Evolutionary conservation across 2,113 vertebrate species (phyloP).

Genomic region (Capreolus pygargus): DNA sequence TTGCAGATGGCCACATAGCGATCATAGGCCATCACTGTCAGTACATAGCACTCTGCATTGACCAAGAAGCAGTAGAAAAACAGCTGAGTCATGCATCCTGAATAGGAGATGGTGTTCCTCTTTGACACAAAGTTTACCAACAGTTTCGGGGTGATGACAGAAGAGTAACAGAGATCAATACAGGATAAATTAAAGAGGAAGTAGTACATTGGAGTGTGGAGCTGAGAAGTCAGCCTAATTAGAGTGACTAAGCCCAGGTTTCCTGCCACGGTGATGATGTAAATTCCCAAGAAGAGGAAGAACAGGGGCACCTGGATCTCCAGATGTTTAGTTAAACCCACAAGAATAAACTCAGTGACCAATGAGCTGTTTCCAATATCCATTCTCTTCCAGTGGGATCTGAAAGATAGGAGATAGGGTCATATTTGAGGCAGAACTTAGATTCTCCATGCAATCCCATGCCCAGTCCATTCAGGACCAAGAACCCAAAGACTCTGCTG

Average conservation of each 20-base stretch:
- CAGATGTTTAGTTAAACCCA: neutral
- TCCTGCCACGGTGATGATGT: neutral
- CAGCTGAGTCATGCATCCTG: neutral
- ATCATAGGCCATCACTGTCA: conserved; percentile 1
- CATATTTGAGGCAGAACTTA: neutral
- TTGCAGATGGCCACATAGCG: neutral
- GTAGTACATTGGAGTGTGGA: neutral
- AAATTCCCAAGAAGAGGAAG: conserved; percentile 29
- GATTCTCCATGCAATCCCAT: neutral
- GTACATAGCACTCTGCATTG: conserved; percentile 25
- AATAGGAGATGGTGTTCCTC: neutral
- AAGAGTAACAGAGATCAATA: neutral
- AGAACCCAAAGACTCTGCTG: neutral
- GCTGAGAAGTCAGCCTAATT: neutral
- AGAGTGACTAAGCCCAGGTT: neutral
- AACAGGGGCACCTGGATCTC: neutral
- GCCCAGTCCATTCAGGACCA: neutral
- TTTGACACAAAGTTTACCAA: neutral
- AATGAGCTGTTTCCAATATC: neutral
- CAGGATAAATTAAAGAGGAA: conserved; percentile 9
- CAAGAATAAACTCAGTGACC: conserved; percentile 23
- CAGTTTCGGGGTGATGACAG: conserved; percentile 2
- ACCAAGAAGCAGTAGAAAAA: conserved; percentile 48
- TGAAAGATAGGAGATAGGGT: neutral
- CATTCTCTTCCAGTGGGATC: conserved; percentile 17